phyloP scores from a whole-genome alignment of 2,797 vertebrate species.

The Gallirallus australis region DNA sequence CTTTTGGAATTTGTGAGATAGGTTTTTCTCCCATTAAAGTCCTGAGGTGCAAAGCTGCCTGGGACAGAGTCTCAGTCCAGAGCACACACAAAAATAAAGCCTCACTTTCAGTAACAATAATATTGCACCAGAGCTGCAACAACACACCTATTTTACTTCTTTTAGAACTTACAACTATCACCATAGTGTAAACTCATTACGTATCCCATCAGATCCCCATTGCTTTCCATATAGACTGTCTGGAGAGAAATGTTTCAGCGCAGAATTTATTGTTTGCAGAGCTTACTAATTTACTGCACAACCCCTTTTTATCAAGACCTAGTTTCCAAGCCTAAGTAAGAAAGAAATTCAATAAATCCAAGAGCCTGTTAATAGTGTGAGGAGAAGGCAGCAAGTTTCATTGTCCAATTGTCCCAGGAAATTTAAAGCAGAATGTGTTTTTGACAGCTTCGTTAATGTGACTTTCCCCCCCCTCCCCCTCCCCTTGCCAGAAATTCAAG shows the following conservation, averaged over 20 bases:
- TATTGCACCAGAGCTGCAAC: not conserved
- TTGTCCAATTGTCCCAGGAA: slow-evolving; percentile 75
- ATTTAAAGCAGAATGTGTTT: slow-evolving; percentile 72
- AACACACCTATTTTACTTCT: not conserved
- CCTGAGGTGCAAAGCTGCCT: not conserved
- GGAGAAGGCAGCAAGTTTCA: slow-evolving; percentile 67
- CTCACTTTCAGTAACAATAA: not conserved
- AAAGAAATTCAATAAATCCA: slow-evolving; percentile 41
- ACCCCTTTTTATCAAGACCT: slow-evolving; percentile 41
- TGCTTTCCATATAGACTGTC: not conserved
- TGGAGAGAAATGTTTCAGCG: slow-evolving; percentile 17
- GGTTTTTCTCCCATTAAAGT: not conserved
- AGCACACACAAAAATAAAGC: not conserved
- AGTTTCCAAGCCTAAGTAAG: slow-evolving; percentile 9
- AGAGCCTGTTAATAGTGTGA: slow-evolving; percentile 19
- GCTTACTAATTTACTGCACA: not conserved
- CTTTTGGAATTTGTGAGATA: not conserved
- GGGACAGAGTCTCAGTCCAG: not conserved
- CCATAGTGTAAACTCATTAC: not conserved
- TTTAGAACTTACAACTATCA: not conserved
- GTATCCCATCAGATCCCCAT: not conserved
- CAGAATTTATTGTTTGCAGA: slow-evolving; percentile 29
- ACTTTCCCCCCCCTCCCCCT: not conserved
- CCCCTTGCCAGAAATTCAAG: slow-evolving; percentile 70
- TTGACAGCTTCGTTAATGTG: slow-evolving; percentile 76